A percentile compares a stretch with the other conserved stretches of the same genome.
These are phyloP conservation scores for Hepsetus odoe DNA, from an alignment of 2,113 vertebrate genomes.

Conservation along the genomic window DNA sequence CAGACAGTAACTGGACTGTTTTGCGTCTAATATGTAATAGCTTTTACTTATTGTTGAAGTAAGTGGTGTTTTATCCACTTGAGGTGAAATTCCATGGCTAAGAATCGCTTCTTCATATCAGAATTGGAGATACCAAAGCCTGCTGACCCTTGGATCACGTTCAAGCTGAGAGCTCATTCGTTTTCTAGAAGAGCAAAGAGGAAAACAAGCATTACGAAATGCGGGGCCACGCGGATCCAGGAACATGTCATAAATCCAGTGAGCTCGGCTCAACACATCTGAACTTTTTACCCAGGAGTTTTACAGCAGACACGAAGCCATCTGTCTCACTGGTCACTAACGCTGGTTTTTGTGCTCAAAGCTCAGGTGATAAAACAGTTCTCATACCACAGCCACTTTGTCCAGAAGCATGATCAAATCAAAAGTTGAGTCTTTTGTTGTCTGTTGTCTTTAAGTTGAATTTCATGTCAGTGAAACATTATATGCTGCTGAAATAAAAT, in stretches of 20 bases:
- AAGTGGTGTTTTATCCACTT: no score
- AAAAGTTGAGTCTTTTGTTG: neutral
- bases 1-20: no score
- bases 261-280: constrained; percentile 60
- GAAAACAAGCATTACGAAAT: constrained; percentile 67
- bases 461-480: no score
- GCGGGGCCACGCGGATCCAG: constrained; percentile 56
- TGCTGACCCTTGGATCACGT: constrained; percentile 53
- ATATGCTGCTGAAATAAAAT: no score
- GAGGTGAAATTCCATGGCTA: neutral
- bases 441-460: no score
- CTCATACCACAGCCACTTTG: neutral
- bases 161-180: constrained; percentile 37
- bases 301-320: constrained; percentile 58
- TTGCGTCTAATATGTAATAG: no score
- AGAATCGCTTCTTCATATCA: constrained; percentile 19
- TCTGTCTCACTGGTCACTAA: constrained; percentile 54
- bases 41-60: no score
- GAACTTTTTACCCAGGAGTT: constrained; percentile 70
- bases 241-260: constrained; percentile 67
- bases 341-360: constrained; percentile 28
- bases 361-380: constrained; percentile 9
- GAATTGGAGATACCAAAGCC: constrained; percentile 43
- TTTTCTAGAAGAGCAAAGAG: constrained; percentile 49
- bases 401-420: neutral